Base-by-base conservation (phyloP, 2,797 vertebrate genomes). In the Malurus leucopterus region DNA sequence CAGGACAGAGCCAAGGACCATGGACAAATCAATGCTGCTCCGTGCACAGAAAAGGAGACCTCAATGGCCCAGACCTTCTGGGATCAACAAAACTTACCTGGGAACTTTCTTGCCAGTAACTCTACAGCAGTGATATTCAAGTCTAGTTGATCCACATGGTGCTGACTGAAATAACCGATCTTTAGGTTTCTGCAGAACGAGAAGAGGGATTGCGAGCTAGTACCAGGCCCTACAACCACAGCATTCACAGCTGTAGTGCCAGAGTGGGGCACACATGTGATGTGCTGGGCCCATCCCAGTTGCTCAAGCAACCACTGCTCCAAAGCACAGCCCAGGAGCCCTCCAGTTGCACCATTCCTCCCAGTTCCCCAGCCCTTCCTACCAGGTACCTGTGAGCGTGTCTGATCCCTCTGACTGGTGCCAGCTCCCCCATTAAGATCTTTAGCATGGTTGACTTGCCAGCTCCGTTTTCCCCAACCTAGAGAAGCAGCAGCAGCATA, bases 141-240 rank as follows among this genome's bases (percentile, higher is more conserved):
- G 95, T 99, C 99, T 91, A 99, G 97, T 93, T 99, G 99, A 94
- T 99, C 99, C 85, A 99, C 98, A 0, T 99, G 99, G 90, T 99
- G 99, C 96, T 99, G 99, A 91, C 98, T 99, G 95, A 99, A 99
- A 94, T 99, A 99, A 46, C 99, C 99, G 0, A 99, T 98, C 97
- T 99, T 99, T 70, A 99, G 90, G 95, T 98, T 99, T 96, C 99
- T 99, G 95, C 57, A 84, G 41, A 68, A 72, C 4, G 53, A 90
- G 44, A 77, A 79, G 30, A 69, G 32, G 21, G 27, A 34, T 0
- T 3, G 10, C 22, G 43, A 71, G 40, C 21, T 73, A 23, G 49
- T 51, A 65, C 22, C 30, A 49, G 24, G 58, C 63, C 34, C 53
- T 15, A 29, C 20, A 68, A 32, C 23, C 30, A 58, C 1, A 6